Evolutionary conservation across 2,797 vertebrate genomes (phyloP), one percentile per base, ranked within the genome.

Genomic region (Rhinichthys osculus): DNA sequence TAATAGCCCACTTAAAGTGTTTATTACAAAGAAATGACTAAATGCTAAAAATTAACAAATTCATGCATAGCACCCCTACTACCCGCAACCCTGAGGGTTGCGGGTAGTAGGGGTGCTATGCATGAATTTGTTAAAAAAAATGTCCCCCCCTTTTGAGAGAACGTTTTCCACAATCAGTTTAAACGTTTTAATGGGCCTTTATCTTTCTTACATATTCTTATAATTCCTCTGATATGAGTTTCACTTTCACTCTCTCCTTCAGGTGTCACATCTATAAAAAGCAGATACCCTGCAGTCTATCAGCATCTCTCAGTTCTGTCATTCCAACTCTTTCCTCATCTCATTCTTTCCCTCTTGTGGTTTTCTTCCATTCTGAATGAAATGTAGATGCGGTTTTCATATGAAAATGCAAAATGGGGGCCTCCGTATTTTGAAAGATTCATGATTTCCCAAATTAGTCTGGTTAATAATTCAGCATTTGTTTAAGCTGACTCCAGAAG

Each of bases 401-500:
- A 83, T 69, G 64, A 81, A 83, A 83, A 66, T 35, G 62, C 62
- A 66, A 87, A 86, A 77, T 27, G 42, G 62, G 35, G 74, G 52
- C 47, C 72, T 30, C 40, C 3, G 1, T 59, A 88, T 73, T 74
- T 50, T 89, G 84, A 89, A 89, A 89, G 59, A 87, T 87, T 87
- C 62, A 89, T 87, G 80, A 69, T 87, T 80, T 79, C 80, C 76
- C 83, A 87, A 85, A 87, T 85, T 88, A 84, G 85, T 76, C 64
- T 78, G 50, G 16, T 89, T 89, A 88, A 89, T 85, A 88, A 83
- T 89, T 89, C 82, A 89, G 47, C 78, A 30, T 79, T 78, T 73
- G 70, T 79, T 85, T 86, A 85, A 81, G 70, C 27, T 81, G 80
- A 57, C 11, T 82, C 66, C 72, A 72, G 78, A 52, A 78, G 57